Percentiles rank a stretch among this genome's conserved stretches.
Conservation (phyloP, 2,113 vertebrate species). For the Saguinus imperator region DNA sequence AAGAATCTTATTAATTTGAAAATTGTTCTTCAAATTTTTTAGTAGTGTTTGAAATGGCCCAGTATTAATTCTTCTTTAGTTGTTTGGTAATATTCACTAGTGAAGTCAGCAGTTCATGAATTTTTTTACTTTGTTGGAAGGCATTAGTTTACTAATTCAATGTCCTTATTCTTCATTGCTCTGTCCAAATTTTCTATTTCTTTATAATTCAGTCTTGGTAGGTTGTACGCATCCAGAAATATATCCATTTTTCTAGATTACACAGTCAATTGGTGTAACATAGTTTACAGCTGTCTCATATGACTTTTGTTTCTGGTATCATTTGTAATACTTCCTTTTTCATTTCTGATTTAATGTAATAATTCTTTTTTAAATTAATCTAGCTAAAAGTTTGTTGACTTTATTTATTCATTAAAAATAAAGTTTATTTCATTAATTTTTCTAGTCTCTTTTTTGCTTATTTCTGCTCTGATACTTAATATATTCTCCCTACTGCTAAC, state of each 20-base stretch:
- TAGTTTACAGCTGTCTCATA: background rate
- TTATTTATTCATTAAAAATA: background rate
- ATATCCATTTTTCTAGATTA: background rate
- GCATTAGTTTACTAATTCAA: background rate
- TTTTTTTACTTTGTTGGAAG: background rate
- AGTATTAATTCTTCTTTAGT: background rate
- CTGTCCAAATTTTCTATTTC: background rate
- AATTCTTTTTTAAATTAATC: background rate
- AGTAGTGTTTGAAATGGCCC: background rate
- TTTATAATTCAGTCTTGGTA: background rate
- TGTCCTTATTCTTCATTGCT: background rate
- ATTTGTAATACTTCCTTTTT: background rate
- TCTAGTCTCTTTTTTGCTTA: background rate
- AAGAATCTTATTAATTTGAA: background rate
- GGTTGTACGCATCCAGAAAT: too few species aligned
- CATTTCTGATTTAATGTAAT: background rate
- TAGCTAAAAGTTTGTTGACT: background rate
- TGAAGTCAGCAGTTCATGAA: background rate
- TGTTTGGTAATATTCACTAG: background rate
- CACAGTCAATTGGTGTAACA: background rate
- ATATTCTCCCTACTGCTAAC: background rate
- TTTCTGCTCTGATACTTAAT: background rate
- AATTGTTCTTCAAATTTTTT: background rate
- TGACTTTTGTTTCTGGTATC: background rate
- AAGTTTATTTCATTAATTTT: background rate